Percentiles rank a stretch among this genome's conserved stretches.
Conservation (phyloP, 2,888 invertebrate species). For the Tridacna crocea region DNA sequence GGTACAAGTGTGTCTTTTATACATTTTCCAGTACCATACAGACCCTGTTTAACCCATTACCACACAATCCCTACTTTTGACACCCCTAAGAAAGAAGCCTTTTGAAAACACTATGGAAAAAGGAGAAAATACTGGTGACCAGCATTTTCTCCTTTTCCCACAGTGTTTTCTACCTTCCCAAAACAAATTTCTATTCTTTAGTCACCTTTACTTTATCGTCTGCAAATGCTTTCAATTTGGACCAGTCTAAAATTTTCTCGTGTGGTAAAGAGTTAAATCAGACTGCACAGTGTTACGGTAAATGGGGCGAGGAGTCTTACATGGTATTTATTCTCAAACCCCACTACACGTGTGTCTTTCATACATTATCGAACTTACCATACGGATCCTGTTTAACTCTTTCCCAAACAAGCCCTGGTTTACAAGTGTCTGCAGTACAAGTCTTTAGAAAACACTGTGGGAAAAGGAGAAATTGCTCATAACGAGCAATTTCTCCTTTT, state of each 20-base stretch:
- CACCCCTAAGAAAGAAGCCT: background rate
- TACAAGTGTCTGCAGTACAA: too few relatives aligned
- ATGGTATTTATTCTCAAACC: slow-evolving; percentile 61
- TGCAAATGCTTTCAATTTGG: too few relatives aligned
- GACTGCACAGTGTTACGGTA: too few relatives aligned
- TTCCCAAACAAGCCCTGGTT: too few relatives aligned
- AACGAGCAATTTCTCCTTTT: too few relatives aligned
- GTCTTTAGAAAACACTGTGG: too few relatives aligned
- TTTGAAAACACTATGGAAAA: background rate
- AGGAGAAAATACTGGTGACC: background rate
- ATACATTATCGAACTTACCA: background rate
- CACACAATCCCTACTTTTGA: background rate
- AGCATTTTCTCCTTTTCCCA: background rate
- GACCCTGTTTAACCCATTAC: background rate
- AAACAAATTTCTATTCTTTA: too few relatives aligned
- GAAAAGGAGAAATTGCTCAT: too few relatives aligned
- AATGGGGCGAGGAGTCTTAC: slow-evolving; percentile 12
- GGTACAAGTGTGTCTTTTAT: background rate
- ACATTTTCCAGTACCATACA: background rate
- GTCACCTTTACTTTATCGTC: too few relatives aligned
- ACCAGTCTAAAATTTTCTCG: too few relatives aligned
- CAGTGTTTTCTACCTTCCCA: background rate
- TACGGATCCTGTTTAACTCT: too few relatives aligned
- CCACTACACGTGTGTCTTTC: slow-evolving; percentile 21
- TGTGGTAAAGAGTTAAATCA: too few relatives aligned